Evolutionary conservation across 2,888 invertebrate species (phyloP), one percentile per base, ranked within the genome.

Genomic region (Labia minor): DNA sequence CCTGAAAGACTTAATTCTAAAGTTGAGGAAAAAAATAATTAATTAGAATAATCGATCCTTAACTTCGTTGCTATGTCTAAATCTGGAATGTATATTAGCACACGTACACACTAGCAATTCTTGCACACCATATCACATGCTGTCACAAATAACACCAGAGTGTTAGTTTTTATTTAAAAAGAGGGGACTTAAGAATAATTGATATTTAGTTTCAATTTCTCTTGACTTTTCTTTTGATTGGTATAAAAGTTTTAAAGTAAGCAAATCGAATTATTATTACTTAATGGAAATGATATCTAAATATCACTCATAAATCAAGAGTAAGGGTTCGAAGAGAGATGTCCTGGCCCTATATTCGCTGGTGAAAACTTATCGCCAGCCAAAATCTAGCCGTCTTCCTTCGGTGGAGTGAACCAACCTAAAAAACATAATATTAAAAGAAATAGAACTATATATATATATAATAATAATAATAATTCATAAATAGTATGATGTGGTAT

Each of bases 361-460:
- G 33, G 11, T 6, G 33, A 33, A 33, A 11, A 33, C n/a, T n/a
- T n/a, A n/a, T n/a, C n/a, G n/a, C n/a, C n/a, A n/a, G n/a, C n/a
- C n/a, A n/a, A n/a, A n/a, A n/a, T n/a, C n/a, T n/a, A 92, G 83
- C 92, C 92, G 80, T 92, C 92, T 82, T 91, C 92, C 78, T 92
- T 92, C 26, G 92, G 92, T 67, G 92, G 92, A 74, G 92, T 92
- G 78, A 91, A 92, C 92, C 92, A 92, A 73, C 92, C 92, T 92
- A 80, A 14, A 82, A 83, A 72, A 68, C 70, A 74, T 72, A 67
- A 71, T 68, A 65, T 19, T 10, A 26, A 10, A 66, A 20, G 16
- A 62, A 61, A n/a, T 20, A 61, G 1, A 49, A n/a, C 19, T 65
- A 10, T n/a, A 1, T n/a, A 16, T 65, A n/a, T 49, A 11, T 19